These are phyloP conservation scores for Poecilus cupreus DNA, from an alignment of 2,888 invertebrate species.

Conservation along the genomic window DNA sequence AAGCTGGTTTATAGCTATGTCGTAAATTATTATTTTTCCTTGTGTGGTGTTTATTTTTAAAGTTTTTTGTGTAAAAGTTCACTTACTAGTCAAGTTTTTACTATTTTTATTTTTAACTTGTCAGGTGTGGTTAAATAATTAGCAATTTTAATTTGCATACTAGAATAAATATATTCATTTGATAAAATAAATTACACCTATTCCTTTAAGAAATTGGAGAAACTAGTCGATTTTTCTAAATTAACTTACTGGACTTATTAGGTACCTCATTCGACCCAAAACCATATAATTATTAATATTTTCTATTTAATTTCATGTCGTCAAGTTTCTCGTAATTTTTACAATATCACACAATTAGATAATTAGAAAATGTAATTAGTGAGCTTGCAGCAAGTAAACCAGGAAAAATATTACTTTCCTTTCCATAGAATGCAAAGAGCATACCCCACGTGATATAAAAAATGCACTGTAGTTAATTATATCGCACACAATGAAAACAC, in stretches of 20 bases:
- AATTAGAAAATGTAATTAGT: conserved; percentile 21
- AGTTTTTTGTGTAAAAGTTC: conserved; percentile 12
- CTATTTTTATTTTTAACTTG: neutral
- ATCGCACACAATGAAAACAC: conserved; percentile 12
- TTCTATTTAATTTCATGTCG: neutral
- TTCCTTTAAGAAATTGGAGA: neutral
- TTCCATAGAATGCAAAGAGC: neutral
- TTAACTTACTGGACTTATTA: neutral
- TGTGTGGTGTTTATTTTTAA: neutral
- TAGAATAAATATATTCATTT: neutral
- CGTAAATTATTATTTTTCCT: neutral
- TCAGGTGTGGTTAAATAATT: neutral
- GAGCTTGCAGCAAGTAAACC: neutral
- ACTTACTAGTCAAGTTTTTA: conserved; percentile 10
- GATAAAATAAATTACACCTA: neutral
- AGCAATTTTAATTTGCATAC: neutral
- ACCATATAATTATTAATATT: neutral
- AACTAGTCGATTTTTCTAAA: neutral
- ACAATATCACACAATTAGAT: conserved; percentile 7
- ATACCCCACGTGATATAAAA: conserved; percentile 13
- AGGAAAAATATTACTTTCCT: conserved; percentile 28
- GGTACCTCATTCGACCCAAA: neutral
- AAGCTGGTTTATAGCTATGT: neutral
- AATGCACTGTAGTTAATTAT: conserved; percentile 21
- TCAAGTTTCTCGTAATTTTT: neutral